Conservation (phyloP, 2,797 vertebrate genomes). For the Urosaurus nigricauda region DNA sequence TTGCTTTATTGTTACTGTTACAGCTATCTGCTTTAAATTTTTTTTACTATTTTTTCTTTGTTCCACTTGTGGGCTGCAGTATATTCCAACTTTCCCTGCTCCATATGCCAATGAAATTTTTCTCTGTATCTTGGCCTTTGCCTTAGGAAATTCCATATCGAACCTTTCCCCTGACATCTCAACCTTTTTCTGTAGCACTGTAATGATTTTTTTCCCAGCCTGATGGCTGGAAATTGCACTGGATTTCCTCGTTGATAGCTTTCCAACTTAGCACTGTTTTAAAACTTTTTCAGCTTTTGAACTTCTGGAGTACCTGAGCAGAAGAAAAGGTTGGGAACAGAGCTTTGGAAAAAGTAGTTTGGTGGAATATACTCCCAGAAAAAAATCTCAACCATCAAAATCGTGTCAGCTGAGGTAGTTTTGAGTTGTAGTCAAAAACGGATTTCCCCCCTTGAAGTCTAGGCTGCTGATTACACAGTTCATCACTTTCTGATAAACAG, state of each 20-base stretch:
- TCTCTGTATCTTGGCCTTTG: neutral
- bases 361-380: neutral
- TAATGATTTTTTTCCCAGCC: conserved; percentile 8
- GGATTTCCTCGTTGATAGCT: neutral
- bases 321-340: neutral
- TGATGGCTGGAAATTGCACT: conserved; percentile 1
- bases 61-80: neutral
- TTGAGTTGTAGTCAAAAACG: neutral
- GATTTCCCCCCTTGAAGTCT: no score
- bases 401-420: neutral
- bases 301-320: neutral
- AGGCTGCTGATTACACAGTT: neutral
- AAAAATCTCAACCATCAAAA: no score
- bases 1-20: neutral
- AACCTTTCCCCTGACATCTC: neutral
- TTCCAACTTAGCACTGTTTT: neutral
- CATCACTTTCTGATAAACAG: neutral
- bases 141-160: neutral
- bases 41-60: neutral
- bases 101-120: neutral
- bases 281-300: neutral
- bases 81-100: neutral
- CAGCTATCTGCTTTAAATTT: neutral
- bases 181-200: neutral
- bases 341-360: neutral